Conservation (phyloP, 2,113 vertebrate genomes). For the Pelusios castaneus region DNA sequence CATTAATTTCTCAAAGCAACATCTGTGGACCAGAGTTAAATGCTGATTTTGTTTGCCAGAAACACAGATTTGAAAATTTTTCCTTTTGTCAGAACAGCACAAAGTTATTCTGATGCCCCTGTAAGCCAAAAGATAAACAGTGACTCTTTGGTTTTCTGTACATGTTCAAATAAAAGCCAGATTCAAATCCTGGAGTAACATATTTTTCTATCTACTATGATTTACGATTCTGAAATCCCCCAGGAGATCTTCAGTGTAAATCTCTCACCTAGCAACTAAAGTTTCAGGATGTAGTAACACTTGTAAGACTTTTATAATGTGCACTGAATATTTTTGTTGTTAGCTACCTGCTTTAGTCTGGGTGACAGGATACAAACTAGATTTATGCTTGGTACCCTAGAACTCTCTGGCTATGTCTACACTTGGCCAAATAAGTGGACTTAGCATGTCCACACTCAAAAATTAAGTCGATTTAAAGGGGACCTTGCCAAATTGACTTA, state of each 20-base stretch:
- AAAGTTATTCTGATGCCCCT: neutral
- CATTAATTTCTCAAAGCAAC: neutral
- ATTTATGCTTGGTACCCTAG: neutral
- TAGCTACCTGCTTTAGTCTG: neutral
- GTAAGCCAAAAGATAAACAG: neutral
- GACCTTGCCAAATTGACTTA: no score
- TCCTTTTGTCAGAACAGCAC: neutral
- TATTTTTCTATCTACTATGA: neutral
- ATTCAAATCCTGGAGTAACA: neutral
- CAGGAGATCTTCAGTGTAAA: neutral
- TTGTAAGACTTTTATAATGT: neutral
- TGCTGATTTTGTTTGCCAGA: neutral
- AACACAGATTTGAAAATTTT: neutral
- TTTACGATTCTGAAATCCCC: neutral
- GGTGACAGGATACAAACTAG: neutral
- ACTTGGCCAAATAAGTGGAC: no score
- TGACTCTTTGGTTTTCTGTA: neutral
- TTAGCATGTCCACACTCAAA: no score
- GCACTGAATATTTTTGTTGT: accelerated
- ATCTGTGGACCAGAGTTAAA: neutral
- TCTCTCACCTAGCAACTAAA: neutral
- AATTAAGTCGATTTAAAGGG: no score
- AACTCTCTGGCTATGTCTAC: no score
- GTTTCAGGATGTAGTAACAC: neutral
- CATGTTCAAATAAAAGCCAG: neutral